Evolutionary conservation across 2,888 invertebrate genomes (phyloP).

Genomic region (Spodoptera picta): DNA sequence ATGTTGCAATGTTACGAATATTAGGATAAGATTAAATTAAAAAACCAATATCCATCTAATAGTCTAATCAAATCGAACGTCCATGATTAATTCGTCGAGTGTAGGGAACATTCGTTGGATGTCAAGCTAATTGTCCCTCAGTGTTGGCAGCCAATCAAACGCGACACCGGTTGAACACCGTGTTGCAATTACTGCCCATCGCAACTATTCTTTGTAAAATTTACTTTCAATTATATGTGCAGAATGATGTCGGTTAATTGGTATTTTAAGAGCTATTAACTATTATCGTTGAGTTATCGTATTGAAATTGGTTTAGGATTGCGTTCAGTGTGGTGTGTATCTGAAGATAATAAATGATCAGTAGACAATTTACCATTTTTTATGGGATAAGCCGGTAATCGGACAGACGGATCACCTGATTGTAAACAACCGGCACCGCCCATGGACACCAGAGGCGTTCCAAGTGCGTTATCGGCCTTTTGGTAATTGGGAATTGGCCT

Average conservation of each 20-base stretch:
- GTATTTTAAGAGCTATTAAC: background rate
- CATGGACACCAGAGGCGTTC: too few species aligned
- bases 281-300: background rate
- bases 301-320: too few species aligned
- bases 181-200: slow-evolving; percentile 29
- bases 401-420: too few species aligned
- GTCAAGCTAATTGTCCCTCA: slow-evolving; percentile 54
- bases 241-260: slow-evolving; percentile 6
- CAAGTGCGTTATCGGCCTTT: too few species aligned
- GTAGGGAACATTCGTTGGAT: slow-evolving; percentile 47
- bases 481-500: too few species aligned
- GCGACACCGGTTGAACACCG: slow-evolving; percentile 23
- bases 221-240: slow-evolving; percentile 6
- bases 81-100: slow-evolving; percentile 41
- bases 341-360: too few species aligned
- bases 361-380: too few species aligned
- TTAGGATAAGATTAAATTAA: background rate
- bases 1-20: too few species aligned
- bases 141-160: slow-evolving; percentile 53
- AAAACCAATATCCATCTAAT: slow-evolving; percentile 14
- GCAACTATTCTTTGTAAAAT: slow-evolving; percentile 23
- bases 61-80: slow-evolving; percentile 30
- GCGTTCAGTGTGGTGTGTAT: too few species aligned
- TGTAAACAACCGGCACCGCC: too few species aligned
- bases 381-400: too few species aligned